Base-by-base conservation (phyloP, 2,888 invertebrate genomes). In the Pycnomerus fuliginosus region DNA sequence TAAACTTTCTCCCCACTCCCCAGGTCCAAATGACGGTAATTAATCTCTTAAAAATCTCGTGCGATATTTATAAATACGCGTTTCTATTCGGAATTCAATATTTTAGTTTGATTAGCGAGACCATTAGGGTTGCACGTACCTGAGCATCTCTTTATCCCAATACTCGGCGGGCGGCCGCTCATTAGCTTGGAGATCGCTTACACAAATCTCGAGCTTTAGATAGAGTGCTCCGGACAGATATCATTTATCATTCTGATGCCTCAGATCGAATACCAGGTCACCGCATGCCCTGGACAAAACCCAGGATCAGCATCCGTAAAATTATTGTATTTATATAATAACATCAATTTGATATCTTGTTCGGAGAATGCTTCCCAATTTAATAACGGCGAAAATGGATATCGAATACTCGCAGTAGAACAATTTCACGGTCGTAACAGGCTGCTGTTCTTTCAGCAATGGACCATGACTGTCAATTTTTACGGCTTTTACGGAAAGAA, bases 151-250 rank as follows among this genome's bases (percentile, higher is more conserved):
- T 8, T 20, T 20, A 4, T 4, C 5, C 5, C 8, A 8, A 20
- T 20, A 8, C 20, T 20, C 20, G 20, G 20, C 20, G 20, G 20
- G 20, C 20, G 20, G 20, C 35, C 7, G 27, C 10, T 63, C 63
- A 64, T 65, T 64, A 65, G 60, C 50, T 12, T 30, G 13, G 31
- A 50, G 38, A 56, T 52, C 63, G 57, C 56, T 62, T 60, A 57
- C 60, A 58, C 59, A 61, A 60, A 61, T 60, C 61, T 63, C 50
- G 50, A 54, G 49, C 48, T 55, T 53, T 53, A 46, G 60, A 55
- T 53, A 47, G 58, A 59, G 61, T 67, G 66, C 59, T 60, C 57
- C 49, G 60, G 64, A 62, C 64, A 65, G 64, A 60, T 62, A 61
- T 61, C 63, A 61, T 65, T 64, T 64, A 62, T 64, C 62, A 63